Evolutionary conservation across 2,113 vertebrate species (phyloP).

Genomic region (Myodes glareolus): DNA sequence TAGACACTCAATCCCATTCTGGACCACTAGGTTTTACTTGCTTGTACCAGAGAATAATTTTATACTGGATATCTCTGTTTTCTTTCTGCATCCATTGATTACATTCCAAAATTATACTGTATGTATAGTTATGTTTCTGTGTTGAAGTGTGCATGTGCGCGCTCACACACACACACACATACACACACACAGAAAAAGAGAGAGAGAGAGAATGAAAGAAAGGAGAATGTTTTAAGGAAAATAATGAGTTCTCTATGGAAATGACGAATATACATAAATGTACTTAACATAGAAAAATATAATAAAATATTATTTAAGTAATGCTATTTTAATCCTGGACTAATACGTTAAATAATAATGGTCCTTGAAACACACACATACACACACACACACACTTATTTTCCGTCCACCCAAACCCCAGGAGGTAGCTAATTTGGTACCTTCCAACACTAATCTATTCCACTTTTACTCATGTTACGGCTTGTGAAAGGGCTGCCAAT

Average conservation of each 20-base stretch:
- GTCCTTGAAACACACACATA: background rate
- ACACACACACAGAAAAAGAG: background rate
- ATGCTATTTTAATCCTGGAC: background rate
- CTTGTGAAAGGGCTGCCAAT: background rate
- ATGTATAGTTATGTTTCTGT: background rate
- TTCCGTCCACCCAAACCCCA: background rate
- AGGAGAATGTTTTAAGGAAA: background rate
- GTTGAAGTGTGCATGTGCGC: too few species aligned
- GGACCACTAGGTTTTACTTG: background rate
- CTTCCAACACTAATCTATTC: background rate
- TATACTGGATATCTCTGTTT: background rate
- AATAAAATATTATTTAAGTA: slow-evolving; percentile 7
- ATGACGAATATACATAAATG: background rate
- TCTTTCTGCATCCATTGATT: background rate
- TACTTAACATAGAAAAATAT: background rate
- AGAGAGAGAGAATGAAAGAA: background rate
- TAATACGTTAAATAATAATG: background rate
- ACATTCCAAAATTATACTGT: background rate
- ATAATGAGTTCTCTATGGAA: background rate
- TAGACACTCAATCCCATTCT: background rate
- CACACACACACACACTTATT: background rate
- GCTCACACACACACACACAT: background rate
- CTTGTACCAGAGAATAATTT: background rate
- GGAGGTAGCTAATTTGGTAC: background rate
- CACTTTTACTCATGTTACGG: background rate